A percentile compares a stretch with the other conserved stretches of the same genome.
phyloP scores from a whole-genome alignment of 2,113 vertebrate species.

The Periophthalmus modestus region DNA sequence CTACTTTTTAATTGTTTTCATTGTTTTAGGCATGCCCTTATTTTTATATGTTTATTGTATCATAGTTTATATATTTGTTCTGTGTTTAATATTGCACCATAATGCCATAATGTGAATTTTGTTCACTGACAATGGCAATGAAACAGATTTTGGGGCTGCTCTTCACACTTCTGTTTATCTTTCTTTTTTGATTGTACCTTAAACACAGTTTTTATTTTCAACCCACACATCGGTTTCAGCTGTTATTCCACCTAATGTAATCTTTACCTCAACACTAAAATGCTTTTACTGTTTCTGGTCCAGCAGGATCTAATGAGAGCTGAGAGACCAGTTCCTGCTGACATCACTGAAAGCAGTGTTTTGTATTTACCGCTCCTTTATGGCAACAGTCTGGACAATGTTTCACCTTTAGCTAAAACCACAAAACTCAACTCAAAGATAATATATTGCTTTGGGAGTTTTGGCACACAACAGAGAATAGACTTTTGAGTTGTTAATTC shows the following conservation, averaged over 20 bases:
- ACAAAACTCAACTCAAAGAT: background rate
- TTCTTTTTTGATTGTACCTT: background rate
- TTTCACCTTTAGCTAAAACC: constrained; percentile 20
- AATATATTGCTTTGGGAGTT: constrained; percentile 5
- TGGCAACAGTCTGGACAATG: constrained; percentile 13
- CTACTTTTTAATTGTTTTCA: no score
- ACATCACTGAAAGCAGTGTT: constrained; percentile 10
- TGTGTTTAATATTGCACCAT: no score
- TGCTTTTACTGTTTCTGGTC: background rate
- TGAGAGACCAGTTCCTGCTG: constrained; percentile 1
- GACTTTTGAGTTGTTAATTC: constrained; percentile 5
- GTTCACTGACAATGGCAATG: no score
- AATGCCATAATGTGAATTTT: no score
- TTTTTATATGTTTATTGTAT: no score
- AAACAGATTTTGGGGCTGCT: background rate
- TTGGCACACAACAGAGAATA: background rate
- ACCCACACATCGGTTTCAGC: background rate
- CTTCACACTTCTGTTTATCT: no score
- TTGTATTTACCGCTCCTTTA: constrained; percentile 20
- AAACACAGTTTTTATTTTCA: background rate
- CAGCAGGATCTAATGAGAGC: background rate
- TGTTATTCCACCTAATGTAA: background rate
- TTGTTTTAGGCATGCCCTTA: no score
- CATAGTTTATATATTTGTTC: no score
- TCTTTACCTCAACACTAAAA: background rate